Evolutionary conservation across 2,113 vertebrate species (phyloP).

Genomic region (Numenius arquata): DNA sequence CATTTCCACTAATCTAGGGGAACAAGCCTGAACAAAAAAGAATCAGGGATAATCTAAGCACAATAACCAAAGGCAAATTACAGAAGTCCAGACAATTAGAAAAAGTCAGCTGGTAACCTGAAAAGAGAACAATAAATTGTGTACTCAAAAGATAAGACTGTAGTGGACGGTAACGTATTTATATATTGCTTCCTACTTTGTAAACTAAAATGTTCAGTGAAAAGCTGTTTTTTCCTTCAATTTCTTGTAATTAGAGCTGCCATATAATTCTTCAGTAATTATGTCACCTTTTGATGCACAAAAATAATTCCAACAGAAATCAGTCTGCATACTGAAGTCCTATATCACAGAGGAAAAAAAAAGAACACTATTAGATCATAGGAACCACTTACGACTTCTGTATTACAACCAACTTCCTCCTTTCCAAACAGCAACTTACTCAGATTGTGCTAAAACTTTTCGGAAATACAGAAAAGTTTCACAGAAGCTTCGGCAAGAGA

Average conservation of each 20-base stretch:
- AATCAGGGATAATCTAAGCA: background rate
- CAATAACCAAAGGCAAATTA: background rate
- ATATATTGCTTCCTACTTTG: conserved; percentile 1
- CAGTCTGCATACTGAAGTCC: conserved; percentile 59
- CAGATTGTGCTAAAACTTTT: background rate
- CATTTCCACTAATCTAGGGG: background rate
- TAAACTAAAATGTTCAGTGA: background rate
- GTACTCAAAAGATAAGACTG: background rate
- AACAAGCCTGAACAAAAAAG: background rate
- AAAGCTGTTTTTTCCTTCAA: conserved; percentile 14
- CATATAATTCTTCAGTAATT: conserved; percentile 55
- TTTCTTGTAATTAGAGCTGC: conserved; percentile 22
- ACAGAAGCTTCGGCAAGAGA: background rate
- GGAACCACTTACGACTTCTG: conserved; percentile 16
- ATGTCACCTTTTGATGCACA: conserved; percentile 60
- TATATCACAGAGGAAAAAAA: conserved; percentile 34
- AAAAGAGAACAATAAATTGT: conserved; percentile 29
- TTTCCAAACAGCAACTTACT: conserved; percentile 10
- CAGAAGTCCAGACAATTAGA: background rate
- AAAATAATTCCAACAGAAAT: conserved; percentile 60
- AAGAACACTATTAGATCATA: conserved; percentile 58
- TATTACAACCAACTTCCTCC: conserved; percentile 14
- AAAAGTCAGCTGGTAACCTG: conserved; percentile 31
- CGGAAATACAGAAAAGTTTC: background rate
- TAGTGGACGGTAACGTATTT: background rate